These are phyloP conservation scores for Porites australiensis DNA, from an alignment of 64 coral and sea anemone genomes.

Conservation along the genomic window DNA sequence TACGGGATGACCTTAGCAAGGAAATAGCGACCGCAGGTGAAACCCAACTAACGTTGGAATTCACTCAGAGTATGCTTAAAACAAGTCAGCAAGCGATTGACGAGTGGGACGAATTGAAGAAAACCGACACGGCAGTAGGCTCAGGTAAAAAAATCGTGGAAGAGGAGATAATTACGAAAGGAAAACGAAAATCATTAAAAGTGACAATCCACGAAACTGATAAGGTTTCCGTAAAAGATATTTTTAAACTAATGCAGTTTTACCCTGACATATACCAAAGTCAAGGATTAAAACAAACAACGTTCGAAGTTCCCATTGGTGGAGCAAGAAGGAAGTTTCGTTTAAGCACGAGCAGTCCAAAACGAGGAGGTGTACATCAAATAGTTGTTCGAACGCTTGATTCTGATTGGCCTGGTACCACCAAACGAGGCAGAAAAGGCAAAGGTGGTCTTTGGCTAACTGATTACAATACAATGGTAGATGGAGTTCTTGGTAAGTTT, in stretches of 20 bases:
- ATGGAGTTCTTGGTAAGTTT: conserved; percentile 9
- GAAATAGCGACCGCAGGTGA: neutral
- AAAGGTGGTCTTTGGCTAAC: neutral
- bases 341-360: neutral
- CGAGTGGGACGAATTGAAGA: conserved; percentile 17
- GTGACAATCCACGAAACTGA: conserved; percentile 59
- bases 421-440: neutral
- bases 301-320: conserved; percentile 62
- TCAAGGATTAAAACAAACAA: conserved; percentile 12
- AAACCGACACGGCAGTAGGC: neutral
- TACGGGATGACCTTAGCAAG: neutral
- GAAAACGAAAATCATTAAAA: neutral
- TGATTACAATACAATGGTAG: conserved; percentile 51
- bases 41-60: conserved; percentile 34
- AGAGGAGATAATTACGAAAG: neutral
- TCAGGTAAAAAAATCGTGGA: neutral
- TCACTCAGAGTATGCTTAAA: conserved; percentile 39
- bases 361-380: neutral
- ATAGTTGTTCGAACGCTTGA: conserved; percentile 14
- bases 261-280: conserved; percentile 24
- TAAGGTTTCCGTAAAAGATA: neutral
- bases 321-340: conserved; percentile 47
- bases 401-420: conserved; percentile 52
- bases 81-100: conserved; percentile 3
- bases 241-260: conserved; percentile 55